phyloP scores from a whole-genome alignment of 2,888 invertebrate genomes.

The Antheraea assamensis region DNA sequence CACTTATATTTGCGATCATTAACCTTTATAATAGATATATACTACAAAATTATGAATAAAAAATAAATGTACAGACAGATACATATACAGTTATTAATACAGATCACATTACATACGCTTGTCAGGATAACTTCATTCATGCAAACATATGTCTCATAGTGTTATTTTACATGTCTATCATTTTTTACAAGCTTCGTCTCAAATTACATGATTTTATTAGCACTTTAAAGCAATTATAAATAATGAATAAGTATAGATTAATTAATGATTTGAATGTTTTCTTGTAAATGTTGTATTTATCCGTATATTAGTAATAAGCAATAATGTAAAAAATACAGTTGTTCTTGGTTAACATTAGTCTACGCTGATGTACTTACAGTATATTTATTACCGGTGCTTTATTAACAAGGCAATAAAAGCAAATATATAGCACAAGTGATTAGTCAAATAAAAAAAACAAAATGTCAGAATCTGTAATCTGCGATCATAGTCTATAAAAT shows the following conservation, averaged over 20 bases:
- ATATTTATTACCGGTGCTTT: too few species aligned
- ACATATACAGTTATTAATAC: too few species aligned
- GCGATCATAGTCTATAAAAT: too few species aligned
- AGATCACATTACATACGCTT: neutral
- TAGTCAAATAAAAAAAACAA: too few species aligned
- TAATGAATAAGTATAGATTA: neutral
- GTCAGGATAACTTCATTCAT: neutral
- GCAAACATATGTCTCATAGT: neutral
- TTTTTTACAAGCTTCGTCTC: neutral
- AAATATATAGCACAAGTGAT: too few species aligned
- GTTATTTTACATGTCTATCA: neutral
- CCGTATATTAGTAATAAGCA: neutral
- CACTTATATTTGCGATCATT: too few species aligned
- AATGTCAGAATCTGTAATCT: too few species aligned
- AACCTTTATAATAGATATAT: too few species aligned
- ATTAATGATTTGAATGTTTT: neutral
- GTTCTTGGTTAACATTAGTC: too few species aligned
- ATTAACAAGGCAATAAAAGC: too few species aligned
- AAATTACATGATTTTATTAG: neutral
- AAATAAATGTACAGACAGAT: neutral
- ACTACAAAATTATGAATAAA: too few species aligned
- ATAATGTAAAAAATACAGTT: neutral
- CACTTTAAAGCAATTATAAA: neutral
- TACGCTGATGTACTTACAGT: too few species aligned
- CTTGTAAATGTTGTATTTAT: neutral